Percentiles rank a stretch among this genome's conserved stretches.
These are phyloP conservation scores for Pristionchus fissidentatus DNA, from an alignment of 2,888 invertebrate genomes.

Conservation along the genomic window DNA sequence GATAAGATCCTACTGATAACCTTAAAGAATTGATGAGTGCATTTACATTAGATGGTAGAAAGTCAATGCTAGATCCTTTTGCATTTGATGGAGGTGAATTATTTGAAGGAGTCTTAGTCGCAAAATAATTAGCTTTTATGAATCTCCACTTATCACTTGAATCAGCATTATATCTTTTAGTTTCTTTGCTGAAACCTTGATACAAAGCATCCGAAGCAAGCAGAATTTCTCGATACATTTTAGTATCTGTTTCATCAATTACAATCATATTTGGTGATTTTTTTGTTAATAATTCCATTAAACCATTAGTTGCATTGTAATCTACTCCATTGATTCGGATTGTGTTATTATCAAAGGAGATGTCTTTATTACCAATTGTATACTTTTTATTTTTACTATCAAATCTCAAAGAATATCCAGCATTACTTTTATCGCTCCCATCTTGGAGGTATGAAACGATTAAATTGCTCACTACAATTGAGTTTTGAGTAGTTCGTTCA, in stretches of 20 bases:
- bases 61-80: slow-evolving; percentile 25
- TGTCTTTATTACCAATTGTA: slow-evolving; percentile 61
- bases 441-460: slow-evolving; percentile 62
- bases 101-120: slow-evolving; percentile 29
- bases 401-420: slow-evolving; percentile 59
- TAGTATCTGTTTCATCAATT: slow-evolving; percentile 53
- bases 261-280: slow-evolving; percentile 58
- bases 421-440: slow-evolving; percentile 58
- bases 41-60: slow-evolving; percentile 55
- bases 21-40: slow-evolving; percentile 52
- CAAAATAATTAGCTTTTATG: slow-evolving; percentile 59
- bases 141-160: slow-evolving; percentile 64
- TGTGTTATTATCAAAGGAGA: slow-evolving; percentile 57
- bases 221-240: slow-evolving; percentile 58
- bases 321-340: slow-evolving; percentile 52
- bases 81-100: neutral
- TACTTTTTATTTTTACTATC: slow-evolving; percentile 48
- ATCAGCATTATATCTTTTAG: slow-evolving; percentile 63
- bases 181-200: slow-evolving; percentile 56
- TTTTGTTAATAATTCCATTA: slow-evolving; percentile 62
- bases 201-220: slow-evolving; percentile 60
- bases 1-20: slow-evolving; percentile 57
- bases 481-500: slow-evolving; percentile 52
- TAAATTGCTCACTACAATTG: slow-evolving; percentile 53
- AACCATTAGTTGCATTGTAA: slow-evolving; percentile 55